Conservation (phyloP, 2,888 invertebrate genomes). For the Dryococelus australis region DNA sequence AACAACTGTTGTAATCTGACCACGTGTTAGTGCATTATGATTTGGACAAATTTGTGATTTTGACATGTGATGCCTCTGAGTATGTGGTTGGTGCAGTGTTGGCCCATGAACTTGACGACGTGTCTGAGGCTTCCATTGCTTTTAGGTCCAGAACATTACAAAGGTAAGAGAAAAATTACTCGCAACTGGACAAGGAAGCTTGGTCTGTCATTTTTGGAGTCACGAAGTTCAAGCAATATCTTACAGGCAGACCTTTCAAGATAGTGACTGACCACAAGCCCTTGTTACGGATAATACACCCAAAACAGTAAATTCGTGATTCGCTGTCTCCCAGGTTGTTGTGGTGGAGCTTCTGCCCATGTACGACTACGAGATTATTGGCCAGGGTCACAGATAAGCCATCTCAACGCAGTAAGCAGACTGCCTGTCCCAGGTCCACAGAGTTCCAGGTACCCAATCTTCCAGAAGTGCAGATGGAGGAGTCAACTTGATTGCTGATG, state of each 20-base stretch:
- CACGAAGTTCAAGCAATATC: neutral
- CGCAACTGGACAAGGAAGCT: neutral
- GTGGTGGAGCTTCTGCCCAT: neutral
- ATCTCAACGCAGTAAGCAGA: conserved; percentile 40
- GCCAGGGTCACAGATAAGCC: neutral
- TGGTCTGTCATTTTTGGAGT: neutral
- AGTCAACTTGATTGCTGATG: neutral
- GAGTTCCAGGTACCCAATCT: neutral
- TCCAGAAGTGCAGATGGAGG: neutral
- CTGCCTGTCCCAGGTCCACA: conserved; percentile 18
- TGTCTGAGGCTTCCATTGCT: conserved; percentile 51
- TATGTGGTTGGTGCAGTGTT: conserved; percentile 46
- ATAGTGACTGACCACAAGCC: conserved; percentile 45
- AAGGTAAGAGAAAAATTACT: neutral
- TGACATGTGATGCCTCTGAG: neutral
- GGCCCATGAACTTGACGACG: conserved; percentile 49
- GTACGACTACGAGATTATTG: conserved; percentile 26
- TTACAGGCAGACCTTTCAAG: neutral
- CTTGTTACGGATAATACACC: conserved; percentile 47
- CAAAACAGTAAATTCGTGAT: conserved; percentile 43
- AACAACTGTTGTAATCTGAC: neutral
- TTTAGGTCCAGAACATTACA: neutral
- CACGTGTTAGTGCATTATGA: neutral
- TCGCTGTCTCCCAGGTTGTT: conserved; percentile 30
- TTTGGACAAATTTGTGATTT: neutral